A percentile compares a stretch with the other conserved stretches of the same genome.
Conservation (phyloP, 2,113 vertebrate genomes). For the Alces alces region DNA sequence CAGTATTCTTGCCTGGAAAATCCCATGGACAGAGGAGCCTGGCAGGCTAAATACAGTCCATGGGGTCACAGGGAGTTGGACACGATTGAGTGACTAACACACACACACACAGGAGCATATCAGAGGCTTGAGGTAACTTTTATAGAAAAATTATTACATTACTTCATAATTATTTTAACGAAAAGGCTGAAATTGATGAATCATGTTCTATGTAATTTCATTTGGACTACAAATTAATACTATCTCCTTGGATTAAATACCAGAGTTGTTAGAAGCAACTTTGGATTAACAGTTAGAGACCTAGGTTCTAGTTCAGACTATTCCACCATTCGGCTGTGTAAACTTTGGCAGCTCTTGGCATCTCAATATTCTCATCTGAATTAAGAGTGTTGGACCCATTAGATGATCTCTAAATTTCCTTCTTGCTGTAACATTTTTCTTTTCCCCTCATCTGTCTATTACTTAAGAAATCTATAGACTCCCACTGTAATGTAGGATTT, state of each 20-base stretch:
- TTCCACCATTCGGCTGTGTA: neutral
- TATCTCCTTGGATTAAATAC: neutral
- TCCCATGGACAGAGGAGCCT: neutral
- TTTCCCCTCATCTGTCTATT: neutral
- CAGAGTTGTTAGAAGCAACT: slow-evolving; percentile 5
- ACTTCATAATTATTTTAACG: slow-evolving; percentile 18
- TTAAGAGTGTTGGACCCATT: neutral
- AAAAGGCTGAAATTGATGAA: neutral
- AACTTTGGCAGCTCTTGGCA: neutral
- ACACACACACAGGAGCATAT: neutral
- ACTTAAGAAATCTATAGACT: neutral
- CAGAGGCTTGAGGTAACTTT: neutral
- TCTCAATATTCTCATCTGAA: neutral
- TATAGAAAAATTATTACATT: slow-evolving; percentile 22
- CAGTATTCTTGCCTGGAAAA: neutral
- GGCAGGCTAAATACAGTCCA: neutral
- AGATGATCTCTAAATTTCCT: slow-evolving; percentile 3
- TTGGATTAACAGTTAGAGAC: neutral
- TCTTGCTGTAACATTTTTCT: neutral
- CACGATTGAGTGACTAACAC: neutral
- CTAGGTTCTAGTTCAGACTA: neutral
- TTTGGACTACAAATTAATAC: slow-evolving; percentile 2
- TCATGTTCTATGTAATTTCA: neutral
- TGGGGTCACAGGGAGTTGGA: neutral
- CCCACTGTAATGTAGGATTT: neutral